A percentile compares a stretch with the other conserved stretches of the same genome.
phyloP scores from a whole-genome alignment of 2,797 vertebrate genomes.

The Borostomias antarcticus region DNA sequence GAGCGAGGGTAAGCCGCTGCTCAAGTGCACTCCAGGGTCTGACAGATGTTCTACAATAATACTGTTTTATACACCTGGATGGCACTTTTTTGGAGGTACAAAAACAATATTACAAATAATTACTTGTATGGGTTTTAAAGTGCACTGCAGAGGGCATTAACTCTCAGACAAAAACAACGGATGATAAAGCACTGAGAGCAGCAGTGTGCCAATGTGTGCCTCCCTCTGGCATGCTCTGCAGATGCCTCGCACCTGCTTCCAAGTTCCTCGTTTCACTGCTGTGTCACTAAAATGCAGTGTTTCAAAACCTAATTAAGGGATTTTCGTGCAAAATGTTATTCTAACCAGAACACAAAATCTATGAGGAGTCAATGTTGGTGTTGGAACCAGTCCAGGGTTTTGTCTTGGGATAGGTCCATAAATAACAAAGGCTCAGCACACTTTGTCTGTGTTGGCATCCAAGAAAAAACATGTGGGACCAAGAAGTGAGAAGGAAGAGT shows the following conservation, averaged over 20 bases:
- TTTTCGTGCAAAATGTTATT: constrained; percentile 16
- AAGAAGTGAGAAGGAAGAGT: no score
- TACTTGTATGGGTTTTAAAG: neutral
- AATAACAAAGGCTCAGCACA: constrained; percentile 19
- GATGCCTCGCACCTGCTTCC: constrained; percentile 22
- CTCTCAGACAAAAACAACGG: neutral
- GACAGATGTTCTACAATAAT: no score
- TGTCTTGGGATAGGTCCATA: constrained; percentile 16
- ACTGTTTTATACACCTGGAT: no score
- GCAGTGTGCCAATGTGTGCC: constrained; percentile 3
- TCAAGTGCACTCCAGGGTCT: no score
- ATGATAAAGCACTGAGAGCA: no score
- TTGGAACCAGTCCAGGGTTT: constrained; percentile 26
- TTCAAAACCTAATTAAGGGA: constrained; percentile 16
- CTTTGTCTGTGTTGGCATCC: neutral
- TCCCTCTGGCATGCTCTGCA: neutral
- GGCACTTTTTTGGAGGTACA: neutral
- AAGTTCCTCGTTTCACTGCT: constrained; percentile 18
- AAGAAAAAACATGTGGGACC: constrained; percentile 1
- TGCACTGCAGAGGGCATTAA: neutral
- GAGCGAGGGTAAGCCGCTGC: neutral
- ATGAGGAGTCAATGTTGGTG: constrained; percentile 5
- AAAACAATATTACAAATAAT: neutral
- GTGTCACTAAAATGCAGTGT: constrained; percentile 17
- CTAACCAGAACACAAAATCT: constrained; percentile 4